Percentiles rank a stretch among this genome's conserved stretches.
Conservation (phyloP, 2,113 vertebrate genomes). For the Dromas ardeola region DNA sequence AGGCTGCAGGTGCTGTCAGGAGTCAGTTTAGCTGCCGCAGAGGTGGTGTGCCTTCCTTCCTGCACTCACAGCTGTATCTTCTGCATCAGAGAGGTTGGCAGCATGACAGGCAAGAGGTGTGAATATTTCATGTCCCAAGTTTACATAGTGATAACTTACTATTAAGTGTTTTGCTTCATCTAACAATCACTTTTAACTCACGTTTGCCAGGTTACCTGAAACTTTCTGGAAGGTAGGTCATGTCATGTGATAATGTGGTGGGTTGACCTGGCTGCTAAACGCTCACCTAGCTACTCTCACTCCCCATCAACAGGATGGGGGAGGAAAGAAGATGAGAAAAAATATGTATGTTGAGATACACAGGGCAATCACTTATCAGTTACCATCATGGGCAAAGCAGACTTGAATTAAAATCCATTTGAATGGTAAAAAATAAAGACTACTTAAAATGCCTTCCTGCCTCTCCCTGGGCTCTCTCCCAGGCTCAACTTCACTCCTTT, state of each 20-base stretch:
- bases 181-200: neutral
- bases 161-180: neutral
- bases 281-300: neutral
- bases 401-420: neutral
- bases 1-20: neutral
- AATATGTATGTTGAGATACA: neutral
- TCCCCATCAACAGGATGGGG: neutral
- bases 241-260: neutral
- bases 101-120: neutral
- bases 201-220: neutral
- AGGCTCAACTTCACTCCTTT: neutral
- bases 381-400: neutral
- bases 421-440: neutral
- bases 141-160: neutral
- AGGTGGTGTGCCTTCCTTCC: neutral
- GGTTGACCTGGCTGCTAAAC: neutral
- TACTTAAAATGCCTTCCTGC: neutral
- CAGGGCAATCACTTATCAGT: neutral
- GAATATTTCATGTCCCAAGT: neutral
- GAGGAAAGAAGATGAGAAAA: neutral
- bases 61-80: neutral
- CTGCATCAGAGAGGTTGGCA: neutral
- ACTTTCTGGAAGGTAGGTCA: neutral
- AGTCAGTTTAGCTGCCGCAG: neutral
- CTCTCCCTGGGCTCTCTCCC: neutral